phyloP scores from a whole-genome alignment of 2,797 vertebrate genomes.

The Dipus sagitta region DNA sequence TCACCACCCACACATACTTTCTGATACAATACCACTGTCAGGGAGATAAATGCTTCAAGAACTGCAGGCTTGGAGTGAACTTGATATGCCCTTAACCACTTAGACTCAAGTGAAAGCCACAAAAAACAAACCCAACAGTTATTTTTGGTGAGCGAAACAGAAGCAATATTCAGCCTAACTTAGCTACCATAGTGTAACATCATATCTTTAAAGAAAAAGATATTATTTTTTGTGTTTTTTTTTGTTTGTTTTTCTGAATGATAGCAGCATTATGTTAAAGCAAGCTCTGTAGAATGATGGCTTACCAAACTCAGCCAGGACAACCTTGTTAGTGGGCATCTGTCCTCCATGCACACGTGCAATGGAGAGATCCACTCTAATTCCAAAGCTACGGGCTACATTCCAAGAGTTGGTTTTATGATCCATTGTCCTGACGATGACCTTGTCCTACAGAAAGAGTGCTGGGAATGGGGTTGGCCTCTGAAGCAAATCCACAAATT shows the following conservation, averaged over 20 bases:
- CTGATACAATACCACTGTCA: constrained; percentile 72
- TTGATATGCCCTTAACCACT: constrained; percentile 70
- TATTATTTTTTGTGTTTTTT: background rate
- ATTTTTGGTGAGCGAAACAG: constrained; percentile 61
- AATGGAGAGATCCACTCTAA: background rate
- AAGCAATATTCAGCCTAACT: constrained; percentile 59
- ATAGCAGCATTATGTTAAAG: background rate
- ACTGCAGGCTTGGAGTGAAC: constrained; percentile 69
- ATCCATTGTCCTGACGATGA: constrained; percentile 15
- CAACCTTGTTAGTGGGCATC: background rate
- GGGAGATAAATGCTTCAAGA: constrained; percentile 76
- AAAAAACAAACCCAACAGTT: constrained; percentile 58
- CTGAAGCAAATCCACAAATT: constrained; percentile 14
- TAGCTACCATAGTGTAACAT: constrained; percentile 19
- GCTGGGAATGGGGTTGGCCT: constrained; percentile 32
- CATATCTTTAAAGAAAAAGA: constrained; percentile 41
- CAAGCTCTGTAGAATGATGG: background rate
- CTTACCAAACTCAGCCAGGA: background rate
- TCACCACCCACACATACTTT: constrained; percentile 66
- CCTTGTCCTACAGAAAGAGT: constrained; percentile 40
- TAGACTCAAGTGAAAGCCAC: constrained; percentile 50
- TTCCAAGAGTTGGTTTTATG: background rate
- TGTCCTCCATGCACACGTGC: too few relatives aligned
- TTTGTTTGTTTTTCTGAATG: background rate
- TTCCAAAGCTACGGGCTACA: background rate